Percentiles rank a stretch among this genome's conserved stretches.
phyloP scores from a whole-genome alignment of 2,113 vertebrate genomes.

The Platichthys flesus region DNA sequence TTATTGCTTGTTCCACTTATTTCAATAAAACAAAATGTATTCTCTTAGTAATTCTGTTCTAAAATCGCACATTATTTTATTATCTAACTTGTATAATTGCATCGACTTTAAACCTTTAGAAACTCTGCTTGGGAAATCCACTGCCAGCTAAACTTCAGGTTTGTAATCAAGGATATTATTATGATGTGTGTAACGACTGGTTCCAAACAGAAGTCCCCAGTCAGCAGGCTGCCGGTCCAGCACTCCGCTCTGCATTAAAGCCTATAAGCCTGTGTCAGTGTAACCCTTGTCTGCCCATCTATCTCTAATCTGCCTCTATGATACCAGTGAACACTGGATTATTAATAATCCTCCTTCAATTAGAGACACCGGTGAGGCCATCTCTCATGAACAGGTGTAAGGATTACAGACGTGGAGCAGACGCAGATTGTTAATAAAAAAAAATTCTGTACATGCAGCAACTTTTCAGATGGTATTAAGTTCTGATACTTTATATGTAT shows the following conservation, averaged over 20 bases:
- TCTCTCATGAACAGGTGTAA: neutral
- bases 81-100: too few species aligned
- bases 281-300: slow-evolving; percentile 44
- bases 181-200: neutral
- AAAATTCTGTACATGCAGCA: neutral
- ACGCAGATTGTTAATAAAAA: neutral
- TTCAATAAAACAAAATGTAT: too few species aligned
- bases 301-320: slow-evolving; percentile 69
- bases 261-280: slow-evolving; percentile 58
- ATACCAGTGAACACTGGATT: slow-evolving; percentile 65
- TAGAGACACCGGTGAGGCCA: slow-evolving; percentile 36
- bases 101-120: neutral
- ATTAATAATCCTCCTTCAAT: slow-evolving; percentile 71
- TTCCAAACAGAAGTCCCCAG: slow-evolving; percentile 42
- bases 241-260: slow-evolving; percentile 48
- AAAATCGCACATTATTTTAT: too few species aligned
- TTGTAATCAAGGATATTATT: slow-evolving; percentile 6
- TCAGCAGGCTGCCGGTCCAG: slow-evolving; percentile 58
- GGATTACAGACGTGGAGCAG: neutral
- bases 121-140: neutral
- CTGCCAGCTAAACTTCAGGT: neutral
- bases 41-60: too few species aligned
- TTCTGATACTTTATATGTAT: too few species aligned
- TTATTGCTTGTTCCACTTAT: too few species aligned
- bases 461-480: too few species aligned